Evolutionary conservation across 2,113 vertebrate genomes (phyloP), one percentile per base, ranked within the genome.

Genomic region (Enhydra lutris): DNA sequence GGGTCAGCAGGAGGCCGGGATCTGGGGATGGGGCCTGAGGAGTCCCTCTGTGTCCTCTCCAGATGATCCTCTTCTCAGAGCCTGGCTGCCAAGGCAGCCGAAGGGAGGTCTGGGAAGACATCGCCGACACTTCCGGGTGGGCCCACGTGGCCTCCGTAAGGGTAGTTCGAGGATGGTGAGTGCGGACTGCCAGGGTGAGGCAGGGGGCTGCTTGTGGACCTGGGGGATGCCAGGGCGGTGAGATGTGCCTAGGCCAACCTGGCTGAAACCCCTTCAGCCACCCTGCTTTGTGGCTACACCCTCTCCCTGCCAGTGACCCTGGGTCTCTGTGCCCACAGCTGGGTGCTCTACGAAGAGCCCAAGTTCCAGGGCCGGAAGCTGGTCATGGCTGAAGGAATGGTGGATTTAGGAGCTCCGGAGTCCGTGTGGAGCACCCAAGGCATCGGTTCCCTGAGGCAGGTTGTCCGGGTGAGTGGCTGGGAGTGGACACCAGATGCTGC

Each of bases 331-430:
- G 12, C 3, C 94, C 93, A 17, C 96, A 99, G 99, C 74, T 99
- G 99, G 99, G 98, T 99, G 92, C 98, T 99, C n/a, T 99, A 99
- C 0, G 99, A 99, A 98, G 99, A 99, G 95, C 99, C 99, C 0
- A 98, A 99, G 95, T 99, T 99, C 45, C 99, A 98, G 24, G 99
- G 99, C 71, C 99, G 98, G 98, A 99, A 99, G 98, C 97, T 99
- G 3, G 99, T 99, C 67, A 97, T 99, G 94, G 99, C 99, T 0
- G 99, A 99, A 97, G 99, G 99, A 0, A 99, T 99, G 45, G 97
- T 99, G 6, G 99, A 99, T 97, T 98, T 99, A 89, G 97, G 98
- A 15, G 98, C 93, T 96, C 99, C 99, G 0, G 98, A 97, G 63
- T 63, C 95, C 0, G 98, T 97, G 0, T 99, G 99, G 92, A 89